Conservation (phyloP, 2,888 invertebrate species). For the Linyphia triangularis region DNA sequence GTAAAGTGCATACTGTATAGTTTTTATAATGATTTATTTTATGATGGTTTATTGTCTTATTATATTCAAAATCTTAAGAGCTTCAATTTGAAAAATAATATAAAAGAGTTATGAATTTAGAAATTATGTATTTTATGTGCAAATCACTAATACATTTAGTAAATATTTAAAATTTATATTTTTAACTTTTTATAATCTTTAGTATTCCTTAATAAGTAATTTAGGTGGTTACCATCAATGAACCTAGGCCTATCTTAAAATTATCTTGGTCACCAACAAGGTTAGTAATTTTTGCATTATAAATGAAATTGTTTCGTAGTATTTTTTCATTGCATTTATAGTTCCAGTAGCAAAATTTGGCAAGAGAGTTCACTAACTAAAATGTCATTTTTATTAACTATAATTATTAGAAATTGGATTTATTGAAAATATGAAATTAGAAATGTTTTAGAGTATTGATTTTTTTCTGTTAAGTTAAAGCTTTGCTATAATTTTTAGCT, state of each 20-base stretch:
- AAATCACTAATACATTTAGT: too few species aligned
- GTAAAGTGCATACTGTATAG: neutral
- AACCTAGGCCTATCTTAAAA: conserved; percentile 85
- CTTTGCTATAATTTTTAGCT: too few species aligned
- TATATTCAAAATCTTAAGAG: neutral
- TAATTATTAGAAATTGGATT: too few species aligned
- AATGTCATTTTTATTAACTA: too few species aligned
- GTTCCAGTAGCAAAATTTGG: too few species aligned
- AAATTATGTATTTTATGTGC: too few species aligned
- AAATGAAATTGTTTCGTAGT: neutral
- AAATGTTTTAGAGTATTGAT: too few species aligned
- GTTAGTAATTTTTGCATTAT: conserved; percentile 79
- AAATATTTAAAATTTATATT: neutral
- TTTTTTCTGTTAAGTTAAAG: too few species aligned
- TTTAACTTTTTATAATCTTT: neutral
- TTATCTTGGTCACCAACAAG: conserved; percentile 94
- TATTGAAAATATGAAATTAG: too few species aligned
- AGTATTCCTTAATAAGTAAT: conserved; percentile 33
- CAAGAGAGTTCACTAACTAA: too few species aligned
- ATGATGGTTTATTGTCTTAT: neutral
- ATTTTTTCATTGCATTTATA: too few species aligned
- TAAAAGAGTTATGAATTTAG: too few species aligned
- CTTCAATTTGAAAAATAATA: neutral
- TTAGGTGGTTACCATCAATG: conserved; percentile 75
- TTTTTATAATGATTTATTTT: neutral